Evolutionary conservation across 2,113 vertebrate genomes (phyloP).

Genomic region (Hyla sarda): DNA sequence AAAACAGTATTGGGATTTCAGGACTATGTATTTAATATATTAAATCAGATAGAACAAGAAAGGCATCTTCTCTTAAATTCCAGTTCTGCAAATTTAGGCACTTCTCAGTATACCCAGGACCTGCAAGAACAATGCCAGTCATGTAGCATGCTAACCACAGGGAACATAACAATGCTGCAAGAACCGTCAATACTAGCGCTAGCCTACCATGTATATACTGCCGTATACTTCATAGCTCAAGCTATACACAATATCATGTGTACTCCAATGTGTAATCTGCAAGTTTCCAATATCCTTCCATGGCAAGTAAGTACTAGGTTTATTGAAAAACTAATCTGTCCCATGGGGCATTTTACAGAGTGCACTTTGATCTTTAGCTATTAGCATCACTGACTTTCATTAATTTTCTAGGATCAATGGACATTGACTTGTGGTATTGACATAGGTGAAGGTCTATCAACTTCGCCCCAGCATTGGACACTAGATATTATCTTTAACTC

Average conservation of each 20-base stretch:
- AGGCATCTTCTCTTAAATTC: neutral
- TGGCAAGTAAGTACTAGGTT: slow-evolving; percentile 78
- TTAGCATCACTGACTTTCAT: neutral
- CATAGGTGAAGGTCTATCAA: neutral
- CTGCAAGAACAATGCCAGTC: slow-evolving; percentile 61
- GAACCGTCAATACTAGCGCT: neutral
- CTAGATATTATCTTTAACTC: neutral
- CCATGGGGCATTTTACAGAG: neutral
- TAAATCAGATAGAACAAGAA: slow-evolving; percentile 9
- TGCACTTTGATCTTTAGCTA: neutral
- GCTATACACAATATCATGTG: slow-evolving; percentile 80
- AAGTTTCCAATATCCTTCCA: slow-evolving; percentile 66
- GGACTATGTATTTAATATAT: slow-evolving; percentile 56
- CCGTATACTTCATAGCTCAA: slow-evolving; percentile 78
- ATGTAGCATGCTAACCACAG: slow-evolving; percentile 69
- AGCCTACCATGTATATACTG: slow-evolving; percentile 73
- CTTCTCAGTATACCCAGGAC: neutral
- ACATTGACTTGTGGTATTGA: neutral
- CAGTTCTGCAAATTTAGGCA: neutral
- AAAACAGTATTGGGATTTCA: slow-evolving; percentile 63
- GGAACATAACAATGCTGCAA: slow-evolving; percentile 69
- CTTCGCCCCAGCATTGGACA: neutral
- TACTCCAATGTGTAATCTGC: slow-evolving; percentile 61
- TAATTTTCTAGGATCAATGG: neutral
- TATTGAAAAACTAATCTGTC: neutral